Percentiles rank a stretch among this genome's conserved stretches.
Evolutionary conservation across 2,888 invertebrate genomes (phyloP).

Genomic region (Plebejus melissa): DNA sequence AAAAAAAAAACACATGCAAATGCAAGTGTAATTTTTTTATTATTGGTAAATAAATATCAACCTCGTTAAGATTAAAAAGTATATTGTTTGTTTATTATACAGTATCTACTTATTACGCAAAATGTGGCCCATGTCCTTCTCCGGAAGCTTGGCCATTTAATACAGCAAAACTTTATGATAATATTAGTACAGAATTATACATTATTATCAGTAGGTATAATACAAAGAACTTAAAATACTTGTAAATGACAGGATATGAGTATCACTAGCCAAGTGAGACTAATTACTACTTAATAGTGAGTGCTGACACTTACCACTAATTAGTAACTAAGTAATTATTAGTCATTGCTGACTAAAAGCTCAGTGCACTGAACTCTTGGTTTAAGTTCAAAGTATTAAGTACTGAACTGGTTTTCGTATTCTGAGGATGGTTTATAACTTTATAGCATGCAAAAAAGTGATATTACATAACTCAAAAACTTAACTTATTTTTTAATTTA

Average conservation of each 20-base stretch:
- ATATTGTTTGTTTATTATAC: background rate
- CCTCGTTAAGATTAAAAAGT: background rate
- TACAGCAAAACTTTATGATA: background rate
- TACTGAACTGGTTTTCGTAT: background rate
- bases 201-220: background rate
- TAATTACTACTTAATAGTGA: slow-evolving; percentile 16
- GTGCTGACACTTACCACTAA: slow-evolving; percentile 19
- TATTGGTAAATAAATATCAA: background rate
- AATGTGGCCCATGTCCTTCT: background rate
- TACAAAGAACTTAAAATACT: background rate
- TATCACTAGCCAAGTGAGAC: slow-evolving; percentile 16
- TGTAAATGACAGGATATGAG: background rate
- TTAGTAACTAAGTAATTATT: slow-evolving; percentile 53
- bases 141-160: background rate
- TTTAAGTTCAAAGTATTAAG: slow-evolving; percentile 48
- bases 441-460: background rate
- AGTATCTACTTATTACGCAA: background rate
- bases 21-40: background rate
- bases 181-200: too few relatives aligned
- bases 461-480: background rate
- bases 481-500: too few relatives aligned
- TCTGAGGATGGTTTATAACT: background rate
- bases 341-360: slow-evolving; percentile 43
- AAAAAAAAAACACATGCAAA: background rate
- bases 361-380: slow-evolving; percentile 55